phyloP scores from a whole-genome alignment of 2,888 invertebrate species.

The Byasa hedistus region DNA sequence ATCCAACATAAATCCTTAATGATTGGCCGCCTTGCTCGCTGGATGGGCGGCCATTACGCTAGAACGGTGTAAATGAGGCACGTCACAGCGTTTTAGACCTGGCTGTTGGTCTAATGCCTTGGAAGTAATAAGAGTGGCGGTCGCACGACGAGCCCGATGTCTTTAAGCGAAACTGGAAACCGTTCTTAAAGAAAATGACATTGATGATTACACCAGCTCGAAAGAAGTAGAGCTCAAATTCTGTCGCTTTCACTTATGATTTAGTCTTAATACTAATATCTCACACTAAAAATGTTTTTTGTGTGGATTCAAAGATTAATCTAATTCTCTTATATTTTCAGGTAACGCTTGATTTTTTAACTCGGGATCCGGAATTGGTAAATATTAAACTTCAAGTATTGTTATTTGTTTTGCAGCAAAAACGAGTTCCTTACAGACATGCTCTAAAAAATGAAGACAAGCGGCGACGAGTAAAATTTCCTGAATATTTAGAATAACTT shows the following conservation, averaged over 20 bases:
- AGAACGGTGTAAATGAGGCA: constrained; percentile 61
- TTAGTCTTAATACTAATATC: too few species aligned
- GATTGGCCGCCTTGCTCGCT: constrained; percentile 50
- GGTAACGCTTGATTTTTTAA: constrained; percentile 13
- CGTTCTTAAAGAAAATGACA: too few species aligned
- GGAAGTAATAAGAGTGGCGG: constrained; percentile 34
- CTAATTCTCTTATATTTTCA: constrained; percentile 12
- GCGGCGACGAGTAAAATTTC: constrained; percentile 44
- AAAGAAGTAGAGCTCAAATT: too few species aligned
- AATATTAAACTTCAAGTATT: constrained; percentile 8
- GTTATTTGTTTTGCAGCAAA: constrained; percentile 31
- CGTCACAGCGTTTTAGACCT: constrained; percentile 48
- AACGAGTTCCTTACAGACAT: constrained; percentile 31
- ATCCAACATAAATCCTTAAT: constrained; percentile 66
- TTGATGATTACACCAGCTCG: too few species aligned
- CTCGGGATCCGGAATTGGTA: constrained; percentile 6
- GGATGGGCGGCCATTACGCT: constrained; percentile 54
- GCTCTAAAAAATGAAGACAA: constrained; percentile 34
- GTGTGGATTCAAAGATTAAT: neutral
- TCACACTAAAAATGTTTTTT: too few species aligned
- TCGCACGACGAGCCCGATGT: constrained; percentile 11
- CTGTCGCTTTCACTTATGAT: too few species aligned
- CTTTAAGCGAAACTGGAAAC: constrained; percentile 17
- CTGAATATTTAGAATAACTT: constrained; percentile 43
- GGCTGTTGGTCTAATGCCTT: constrained; percentile 47